These are phyloP conservation scores for Chlorospingus semifuscus DNA, from an alignment of 2,797 vertebrate genomes.

Conservation along the genomic window DNA sequence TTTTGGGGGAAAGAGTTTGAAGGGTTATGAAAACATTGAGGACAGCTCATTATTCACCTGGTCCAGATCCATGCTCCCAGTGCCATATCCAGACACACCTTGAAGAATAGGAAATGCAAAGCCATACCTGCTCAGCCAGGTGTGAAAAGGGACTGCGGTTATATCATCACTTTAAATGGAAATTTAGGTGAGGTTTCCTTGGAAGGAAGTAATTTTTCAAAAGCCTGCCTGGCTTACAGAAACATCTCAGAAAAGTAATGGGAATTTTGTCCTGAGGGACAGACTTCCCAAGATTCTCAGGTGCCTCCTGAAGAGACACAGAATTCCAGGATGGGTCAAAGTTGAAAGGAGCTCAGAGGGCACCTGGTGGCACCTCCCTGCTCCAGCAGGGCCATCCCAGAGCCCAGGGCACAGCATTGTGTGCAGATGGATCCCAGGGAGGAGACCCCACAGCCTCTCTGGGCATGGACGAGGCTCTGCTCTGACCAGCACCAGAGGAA, in stretches of 20 bases:
- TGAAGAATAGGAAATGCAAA: background rate
- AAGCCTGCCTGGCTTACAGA: background rate
- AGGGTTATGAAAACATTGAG: background rate
- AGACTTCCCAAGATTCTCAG: background rate
- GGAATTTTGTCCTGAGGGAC: background rate
- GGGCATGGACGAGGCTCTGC: background rate
- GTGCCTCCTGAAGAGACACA: background rate
- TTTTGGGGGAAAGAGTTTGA: background rate
- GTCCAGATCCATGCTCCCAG: no score
- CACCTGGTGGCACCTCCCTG: rapidly evolving
- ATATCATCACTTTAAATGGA: background rate
- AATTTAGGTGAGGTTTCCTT: background rate
- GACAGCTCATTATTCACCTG: background rate
- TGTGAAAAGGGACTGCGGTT: background rate
- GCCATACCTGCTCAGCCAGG: background rate
- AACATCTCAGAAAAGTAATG: background rate
- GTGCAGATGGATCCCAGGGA: rapidly evolving
- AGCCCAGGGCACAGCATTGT: rapidly evolving
- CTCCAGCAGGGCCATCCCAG: background rate
- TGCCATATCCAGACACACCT: rapidly evolving
- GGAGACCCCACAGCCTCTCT: background rate
- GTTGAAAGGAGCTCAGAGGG: background rate
- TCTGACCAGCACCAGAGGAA: background rate
- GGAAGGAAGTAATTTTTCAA: background rate
- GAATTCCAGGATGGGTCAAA: rapidly evolving